Conservation (phyloP, 2,888 invertebrate genomes). For the Mythimna ferrago region DNA sequence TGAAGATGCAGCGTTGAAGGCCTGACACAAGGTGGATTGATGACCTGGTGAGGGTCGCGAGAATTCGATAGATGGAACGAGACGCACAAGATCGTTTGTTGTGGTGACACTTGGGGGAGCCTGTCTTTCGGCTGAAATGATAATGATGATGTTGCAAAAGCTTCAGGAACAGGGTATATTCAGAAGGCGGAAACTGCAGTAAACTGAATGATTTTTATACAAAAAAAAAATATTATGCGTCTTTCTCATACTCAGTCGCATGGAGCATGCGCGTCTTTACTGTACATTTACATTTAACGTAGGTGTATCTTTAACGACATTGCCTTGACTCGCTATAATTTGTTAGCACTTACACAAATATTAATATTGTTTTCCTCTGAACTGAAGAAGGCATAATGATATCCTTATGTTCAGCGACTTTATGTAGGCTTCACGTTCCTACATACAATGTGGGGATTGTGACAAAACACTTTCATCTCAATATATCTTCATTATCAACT, state of each 20-base stretch:
- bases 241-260: neutral
- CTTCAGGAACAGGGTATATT: no score
- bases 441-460: neutral
- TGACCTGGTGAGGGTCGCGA: no score
- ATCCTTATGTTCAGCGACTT: slow-evolving; percentile 5
- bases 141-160: no score
- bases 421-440: neutral
- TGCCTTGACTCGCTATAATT: slow-evolving; percentile 41
- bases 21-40: no score
- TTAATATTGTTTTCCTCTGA: slow-evolving; percentile 36
- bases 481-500: neutral
- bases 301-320: slow-evolving; percentile 33
- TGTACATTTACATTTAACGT: slow-evolving; percentile 25
- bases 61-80: no score
- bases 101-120: no score
- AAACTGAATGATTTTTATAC: no score
- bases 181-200: no score
- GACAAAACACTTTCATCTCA: slow-evolving; percentile 5
- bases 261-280: slow-evolving; percentile 23
- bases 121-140: no score
- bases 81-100: no score
- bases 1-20: no score
- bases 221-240: no score
- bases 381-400: slow-evolving; percentile 22
- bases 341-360: slow-evolving; percentile 45